A percentile compares a stretch with the other conserved stretches of the same genome.
These are phyloP conservation scores for Aradophagus sp. DNA, from an alignment of 1,140 invertebrate genomes.

Conservation along the genomic window DNA sequence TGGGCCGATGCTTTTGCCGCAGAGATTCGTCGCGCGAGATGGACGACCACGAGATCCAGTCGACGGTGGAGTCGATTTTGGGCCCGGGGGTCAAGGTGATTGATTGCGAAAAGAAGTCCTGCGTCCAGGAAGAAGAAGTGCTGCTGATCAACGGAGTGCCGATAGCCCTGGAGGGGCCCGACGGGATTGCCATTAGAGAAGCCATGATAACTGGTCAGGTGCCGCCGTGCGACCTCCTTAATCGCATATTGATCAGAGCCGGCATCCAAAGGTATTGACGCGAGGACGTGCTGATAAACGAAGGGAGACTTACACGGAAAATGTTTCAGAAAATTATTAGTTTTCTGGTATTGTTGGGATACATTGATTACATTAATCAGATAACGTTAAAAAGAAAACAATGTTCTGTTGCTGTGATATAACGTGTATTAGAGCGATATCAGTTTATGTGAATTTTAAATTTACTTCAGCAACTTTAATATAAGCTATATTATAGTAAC, in stretches of 20 bases:
- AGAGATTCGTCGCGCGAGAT: conserved; percentile 66
- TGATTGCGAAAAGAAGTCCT: conserved; percentile 84
- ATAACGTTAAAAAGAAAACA: no score
- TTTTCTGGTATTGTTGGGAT: no score
- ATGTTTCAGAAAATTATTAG: no score
- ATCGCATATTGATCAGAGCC: conserved; percentile 81
- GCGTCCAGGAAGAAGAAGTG: conserved; percentile 83
- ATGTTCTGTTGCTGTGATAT: no score
- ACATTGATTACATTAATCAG: no score
- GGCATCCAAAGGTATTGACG: conserved; percentile 77
- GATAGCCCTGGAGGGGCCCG: conserved; percentile 81
- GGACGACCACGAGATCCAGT: conserved; percentile 85
- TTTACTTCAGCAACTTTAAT: no score
- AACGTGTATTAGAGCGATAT: no score
- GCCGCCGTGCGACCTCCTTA: conserved; percentile 83
- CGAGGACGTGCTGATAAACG: conserved; percentile 1
- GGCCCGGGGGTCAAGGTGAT: conserved; percentile 84
- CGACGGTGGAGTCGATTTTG: conserved; percentile 84
- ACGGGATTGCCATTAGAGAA: conserved; percentile 81
- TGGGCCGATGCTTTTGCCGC: conserved; percentile 11
- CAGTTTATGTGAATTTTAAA: no score
- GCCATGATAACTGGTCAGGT: conserved; percentile 83
- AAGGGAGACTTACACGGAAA: no score
- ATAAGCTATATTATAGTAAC: no score
- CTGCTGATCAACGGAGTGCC: conserved; percentile 84